Base-by-base conservation (phyloP, 2,113 vertebrate species). In the Catharus fuscescens region DNA sequence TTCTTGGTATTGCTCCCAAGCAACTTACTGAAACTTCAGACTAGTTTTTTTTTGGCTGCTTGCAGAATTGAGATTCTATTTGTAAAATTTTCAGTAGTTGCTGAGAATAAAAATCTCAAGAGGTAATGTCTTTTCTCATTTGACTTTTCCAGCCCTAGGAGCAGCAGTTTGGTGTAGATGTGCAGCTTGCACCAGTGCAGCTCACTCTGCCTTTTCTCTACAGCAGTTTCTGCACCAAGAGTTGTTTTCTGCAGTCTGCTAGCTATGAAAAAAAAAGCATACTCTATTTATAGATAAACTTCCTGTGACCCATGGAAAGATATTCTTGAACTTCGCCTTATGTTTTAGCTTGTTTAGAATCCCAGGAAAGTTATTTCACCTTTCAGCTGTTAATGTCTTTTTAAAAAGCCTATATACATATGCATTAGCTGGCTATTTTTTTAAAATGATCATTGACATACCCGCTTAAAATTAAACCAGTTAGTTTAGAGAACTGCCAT, bases 221-320 rank as follows among this genome's bases (percentile, higher is more conserved):
- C 11, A 77, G 29, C 8, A 66, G 1, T 38, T 59, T 79, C 38
- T 74, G 31, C 29, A 78, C 18, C 5, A n/a, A 31, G 5, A 74
- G 5, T 9, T 73, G 18, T n/a, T 78, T 74, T 66, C 59, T 92
- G 20, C 44, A 52, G 2, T 28, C 34, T 86, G 20, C 7, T 40
- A 78, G 13, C 32, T 71, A n/a, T n/a, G 26, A 74, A 62, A 70
- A 40, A 40, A 86, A 94, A 80, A 31, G 6, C 8, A 17, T 53
- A 10, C 6, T 72, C 87, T 93, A 81, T 91, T 94, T 93, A 92
- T 80, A 95, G 74, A 53, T 70, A 85, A 93, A 85, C 61, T 94
- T 95, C 81, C 78, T 88, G 32, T 92, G 71, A 94, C 47, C 45
- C 44, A 40, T 38, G 42, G 44, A 78, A 80, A 73, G 13, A 59